Conservation (phyloP, 2,113 vertebrate species). For the Siniperca knerii region DNA sequence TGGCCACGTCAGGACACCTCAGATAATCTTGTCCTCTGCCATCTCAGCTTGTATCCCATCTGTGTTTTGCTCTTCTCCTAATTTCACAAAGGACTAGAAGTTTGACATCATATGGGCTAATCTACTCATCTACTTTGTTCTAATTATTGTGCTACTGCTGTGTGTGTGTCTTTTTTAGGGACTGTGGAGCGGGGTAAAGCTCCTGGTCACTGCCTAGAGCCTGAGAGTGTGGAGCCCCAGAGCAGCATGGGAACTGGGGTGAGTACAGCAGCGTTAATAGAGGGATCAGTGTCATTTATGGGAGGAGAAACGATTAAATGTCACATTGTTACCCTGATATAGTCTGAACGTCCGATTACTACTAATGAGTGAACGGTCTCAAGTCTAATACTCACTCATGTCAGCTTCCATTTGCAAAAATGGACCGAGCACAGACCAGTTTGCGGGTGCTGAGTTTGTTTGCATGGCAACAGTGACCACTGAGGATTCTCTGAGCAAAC, state of each 20-base stretch:
- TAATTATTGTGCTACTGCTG: slow-evolving; percentile 2
- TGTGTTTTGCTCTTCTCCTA: slow-evolving; percentile 9
- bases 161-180: slow-evolving; percentile 60
- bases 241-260: slow-evolving; percentile 74
- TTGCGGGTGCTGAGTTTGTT: slow-evolving; percentile 52
- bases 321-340: background rate
- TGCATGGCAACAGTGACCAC: slow-evolving; percentile 49
- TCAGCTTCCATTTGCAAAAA: slow-evolving; percentile 51
- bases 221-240: slow-evolving; percentile 67
- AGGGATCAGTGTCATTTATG: background rate
- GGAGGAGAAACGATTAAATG: slow-evolving; percentile 10
- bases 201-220: slow-evolving; percentile 53
- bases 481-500: slow-evolving; percentile 64
- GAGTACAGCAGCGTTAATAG: slow-evolving; percentile 61
- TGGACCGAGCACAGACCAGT: slow-evolving; percentile 26
- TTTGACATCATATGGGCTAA: background rate
- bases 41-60: background rate
- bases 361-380: background rate
- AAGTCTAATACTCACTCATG: background rate
- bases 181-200: slow-evolving; percentile 65
- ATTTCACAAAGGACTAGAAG: slow-evolving; percentile 8
- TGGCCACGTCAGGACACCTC: slow-evolving; percentile 13
- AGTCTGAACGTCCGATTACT: slow-evolving; percentile 9
- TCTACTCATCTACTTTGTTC: background rate
- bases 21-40: background rate